Base-by-base conservation (phyloP, 2,797 vertebrate genomes). In the Etheostoma perlongum region DNA sequence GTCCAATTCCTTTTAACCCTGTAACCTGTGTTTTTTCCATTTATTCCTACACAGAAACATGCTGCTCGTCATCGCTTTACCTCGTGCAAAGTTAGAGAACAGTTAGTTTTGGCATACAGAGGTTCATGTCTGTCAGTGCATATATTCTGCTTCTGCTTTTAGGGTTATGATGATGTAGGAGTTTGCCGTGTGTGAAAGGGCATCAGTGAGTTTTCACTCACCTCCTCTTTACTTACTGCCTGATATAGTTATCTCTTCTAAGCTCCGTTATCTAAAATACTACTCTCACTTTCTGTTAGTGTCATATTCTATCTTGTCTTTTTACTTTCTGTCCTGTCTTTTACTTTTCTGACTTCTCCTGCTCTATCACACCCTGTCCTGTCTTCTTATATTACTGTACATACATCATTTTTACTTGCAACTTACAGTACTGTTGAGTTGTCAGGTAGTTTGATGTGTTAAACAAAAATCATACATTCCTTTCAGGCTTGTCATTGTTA, bases 21-120 rank as follows among this genome's bases (percentile, higher is more conserved):
- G 40, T 16, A 49, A 9, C 25, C 30, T 61, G 40, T 73, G 65
- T 18, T 59, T 59, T 85, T 85, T 76, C 69, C 82, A 79, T 79
- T 83, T 27, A 71, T 65, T 71, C 33, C 40, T 52, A 12, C 19
- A 71, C 36, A 58, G 65, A 67, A 82, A 83, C 53, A 57, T 23
- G 15, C 27, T n/a, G 49, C 62, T 74, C 61, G 27, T 80, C 78
- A 51, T 68, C 2, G 4, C 59, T 82, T 78, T 52, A 70, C 52
- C 61, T 65, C 13, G 12, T 78, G n/a, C n/a, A 42, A 64, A 79
- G 63, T 67, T 64, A 4, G 49, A 69, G 42, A 69, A 59, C 44
- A 60, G 64, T 70, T 77, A 46, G 78, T 48, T 76, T 76, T 81
- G 70, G 58, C 64, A 65, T 21, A 74, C n/a, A 30, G 44, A 33